Percentiles rank a stretch among this genome's conserved stretches.
Evolutionary conservation across 2,888 invertebrate genomes (phyloP).

Genomic region (Hirtodrosophila histrioides): DNA sequence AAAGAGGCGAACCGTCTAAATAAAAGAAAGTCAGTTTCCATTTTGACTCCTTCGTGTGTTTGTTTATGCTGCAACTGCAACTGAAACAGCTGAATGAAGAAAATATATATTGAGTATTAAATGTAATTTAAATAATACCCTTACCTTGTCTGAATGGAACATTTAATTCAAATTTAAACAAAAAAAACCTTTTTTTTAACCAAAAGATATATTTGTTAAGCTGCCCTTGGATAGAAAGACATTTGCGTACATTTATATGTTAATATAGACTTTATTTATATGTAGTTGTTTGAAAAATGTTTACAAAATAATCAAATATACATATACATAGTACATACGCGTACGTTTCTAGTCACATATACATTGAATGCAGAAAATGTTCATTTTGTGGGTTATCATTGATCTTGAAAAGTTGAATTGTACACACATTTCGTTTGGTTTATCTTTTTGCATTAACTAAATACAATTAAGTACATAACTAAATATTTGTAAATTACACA

Average conservation of each 20-base stretch:
- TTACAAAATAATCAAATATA: conserved; percentile 83
- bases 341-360: conserved; percentile 79
- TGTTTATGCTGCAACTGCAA: conserved; percentile 2
- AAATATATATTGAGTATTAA: no score
- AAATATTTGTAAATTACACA: conserved; percentile 70
- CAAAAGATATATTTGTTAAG: no score
- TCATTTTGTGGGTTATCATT: conserved; percentile 55
- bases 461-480: conserved; percentile 52
- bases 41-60: conserved; percentile 9
- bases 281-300: conserved; percentile 82
- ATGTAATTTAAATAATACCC: no score
- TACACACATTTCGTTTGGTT: conserved; percentile 39
- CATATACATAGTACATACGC: conserved; percentile 70
- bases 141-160: no score
- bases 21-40: conserved; percentile 66
- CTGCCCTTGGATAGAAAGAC: no score
- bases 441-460: conserved; percentile 49
- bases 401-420: conserved; percentile 48
- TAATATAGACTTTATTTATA: conserved; percentile 82
- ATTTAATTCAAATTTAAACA: no score
- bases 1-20: conserved; percentile 60
- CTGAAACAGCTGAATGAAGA: no score
- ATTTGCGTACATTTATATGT: conserved; percentile 74
- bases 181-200: no score
- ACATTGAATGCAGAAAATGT: conserved; percentile 79